A percentile compares a stretch with the other conserved stretches of the same genome.
These are phyloP conservation scores for Laothoe populi DNA, from an alignment of 2,888 invertebrate species.

Conservation along the genomic window DNA sequence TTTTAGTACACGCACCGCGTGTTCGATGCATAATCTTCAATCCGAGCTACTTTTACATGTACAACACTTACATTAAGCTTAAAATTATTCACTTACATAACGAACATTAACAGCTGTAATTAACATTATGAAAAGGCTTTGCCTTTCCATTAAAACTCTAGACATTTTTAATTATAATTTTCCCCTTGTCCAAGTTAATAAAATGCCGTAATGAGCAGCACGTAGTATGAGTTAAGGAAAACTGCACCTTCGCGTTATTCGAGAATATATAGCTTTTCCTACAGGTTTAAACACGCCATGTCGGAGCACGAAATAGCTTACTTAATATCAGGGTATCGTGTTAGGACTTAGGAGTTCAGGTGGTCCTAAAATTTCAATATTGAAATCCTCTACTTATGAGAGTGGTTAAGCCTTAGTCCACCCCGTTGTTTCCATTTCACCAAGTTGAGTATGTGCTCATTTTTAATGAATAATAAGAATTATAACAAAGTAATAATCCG, in stretches of 20 bases:
- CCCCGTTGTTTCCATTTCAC: no score
- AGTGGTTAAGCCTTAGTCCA: no score
- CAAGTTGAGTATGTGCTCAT: no score
- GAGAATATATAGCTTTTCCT: conserved; percentile 16
- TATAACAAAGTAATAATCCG: no score
- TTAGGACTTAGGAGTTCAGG: neutral
- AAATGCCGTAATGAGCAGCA: conserved; percentile 12
- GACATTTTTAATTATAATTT: conserved; percentile 19
- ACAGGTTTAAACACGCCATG: conserved; percentile 8
- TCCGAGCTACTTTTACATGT: no score
- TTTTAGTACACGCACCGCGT: no score
- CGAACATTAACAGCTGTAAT: neutral
- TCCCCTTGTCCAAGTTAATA: neutral
- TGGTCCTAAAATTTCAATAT: neutral
- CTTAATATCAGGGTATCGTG: conserved; percentile 13
- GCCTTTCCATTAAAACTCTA: neutral
- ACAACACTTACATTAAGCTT: no score
- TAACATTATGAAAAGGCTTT: neutral
- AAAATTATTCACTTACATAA: no score
- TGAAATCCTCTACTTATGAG: no score
- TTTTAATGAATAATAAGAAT: no score
- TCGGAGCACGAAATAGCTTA: conserved; percentile 12
- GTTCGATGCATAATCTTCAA: no score
- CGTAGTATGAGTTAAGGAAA: conserved; percentile 17
- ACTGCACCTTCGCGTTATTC: conserved; percentile 15